phyloP scores from a whole-genome alignment of 2,888 invertebrate species.

The Hypselothyrea guttata region DNA sequence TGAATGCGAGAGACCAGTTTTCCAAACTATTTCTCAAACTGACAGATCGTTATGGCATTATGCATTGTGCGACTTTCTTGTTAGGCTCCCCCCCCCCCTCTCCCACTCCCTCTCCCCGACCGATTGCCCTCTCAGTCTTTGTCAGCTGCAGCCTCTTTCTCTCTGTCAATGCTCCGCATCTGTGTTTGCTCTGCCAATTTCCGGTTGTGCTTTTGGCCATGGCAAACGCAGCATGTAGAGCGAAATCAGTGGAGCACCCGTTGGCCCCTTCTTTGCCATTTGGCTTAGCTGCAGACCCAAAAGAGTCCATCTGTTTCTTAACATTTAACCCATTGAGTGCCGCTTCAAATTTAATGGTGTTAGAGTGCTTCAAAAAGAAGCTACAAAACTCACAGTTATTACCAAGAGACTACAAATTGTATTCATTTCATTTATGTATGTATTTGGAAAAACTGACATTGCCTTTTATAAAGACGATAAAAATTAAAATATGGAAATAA shows the following conservation, averaged over 20 bases:
- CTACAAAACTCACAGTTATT: too few species aligned
- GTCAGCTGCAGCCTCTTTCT: slow-evolving; percentile 14
- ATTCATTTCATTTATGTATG: too few species aligned
- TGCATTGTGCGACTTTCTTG: slow-evolving; percentile 52
- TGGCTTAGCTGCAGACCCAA: slow-evolving; percentile 14
- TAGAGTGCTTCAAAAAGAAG: too few species aligned
- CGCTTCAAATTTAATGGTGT: too few species aligned
- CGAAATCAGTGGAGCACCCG: slow-evolving; percentile 2
- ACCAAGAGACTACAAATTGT: too few species aligned
- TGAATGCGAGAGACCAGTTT: slow-evolving; percentile 33
- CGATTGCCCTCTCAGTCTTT: neutral
- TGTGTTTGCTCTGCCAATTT: slow-evolving; percentile 62
- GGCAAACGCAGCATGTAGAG: slow-evolving; percentile 2
- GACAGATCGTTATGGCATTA: slow-evolving; percentile 71
- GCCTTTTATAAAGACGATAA: too few species aligned
- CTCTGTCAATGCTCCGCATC: slow-evolving; percentile 5
- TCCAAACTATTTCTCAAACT: slow-evolving; percentile 66
- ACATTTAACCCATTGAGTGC: slow-evolving; percentile 35
- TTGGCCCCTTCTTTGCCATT: slow-evolving; percentile 15
- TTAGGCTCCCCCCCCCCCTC: neutral
- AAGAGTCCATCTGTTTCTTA: slow-evolving; percentile 7
- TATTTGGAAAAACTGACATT: too few species aligned
- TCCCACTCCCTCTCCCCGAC: neutral
- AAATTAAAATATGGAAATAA: too few species aligned
- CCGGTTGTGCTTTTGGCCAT: slow-evolving; percentile 40